A percentile compares a stretch with the other conserved stretches of the same genome.
These are phyloP conservation scores for Enteromius viviparus DNA, from an alignment of 2,797 vertebrate species.

Conservation along the genomic window DNA sequence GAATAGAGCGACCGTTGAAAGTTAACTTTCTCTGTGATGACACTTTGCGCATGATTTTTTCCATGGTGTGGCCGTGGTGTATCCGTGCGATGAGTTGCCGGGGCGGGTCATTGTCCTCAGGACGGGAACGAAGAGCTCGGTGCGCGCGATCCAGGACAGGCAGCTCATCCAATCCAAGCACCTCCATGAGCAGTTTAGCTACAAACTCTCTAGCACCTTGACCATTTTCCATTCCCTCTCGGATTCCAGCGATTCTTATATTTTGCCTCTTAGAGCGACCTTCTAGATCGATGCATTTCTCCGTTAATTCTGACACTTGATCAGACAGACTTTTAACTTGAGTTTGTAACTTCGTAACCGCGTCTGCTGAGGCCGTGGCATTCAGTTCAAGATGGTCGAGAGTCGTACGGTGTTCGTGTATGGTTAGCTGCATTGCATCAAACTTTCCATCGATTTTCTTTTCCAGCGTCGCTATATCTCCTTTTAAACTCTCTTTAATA, in stretches of 20 bases:
- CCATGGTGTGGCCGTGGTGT: no score
- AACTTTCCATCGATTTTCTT: background rate
- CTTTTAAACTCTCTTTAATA: background rate
- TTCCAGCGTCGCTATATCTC: background rate
- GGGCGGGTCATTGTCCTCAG: no score
- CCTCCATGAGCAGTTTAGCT: background rate
- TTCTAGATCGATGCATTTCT: conserved; percentile 4
- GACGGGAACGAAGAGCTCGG: no score
- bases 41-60: no score
- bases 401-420: background rate
- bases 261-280: conserved; percentile 17
- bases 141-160: background rate
- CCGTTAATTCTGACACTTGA: background rate
- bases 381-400: background rate
- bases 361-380: background rate
- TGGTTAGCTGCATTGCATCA: background rate
- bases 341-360: background rate
- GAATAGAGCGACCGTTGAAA: no score
- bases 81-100: no score
- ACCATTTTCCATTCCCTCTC: background rate
- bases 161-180: conserved; percentile 1
- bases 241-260: background rate
- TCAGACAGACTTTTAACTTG: conserved; percentile 7
- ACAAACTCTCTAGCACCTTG: background rate
- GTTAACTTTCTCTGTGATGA: no score